Base-by-base conservation (phyloP, 2,113 vertebrate genomes). In the Panurus biarmicus region DNA sequence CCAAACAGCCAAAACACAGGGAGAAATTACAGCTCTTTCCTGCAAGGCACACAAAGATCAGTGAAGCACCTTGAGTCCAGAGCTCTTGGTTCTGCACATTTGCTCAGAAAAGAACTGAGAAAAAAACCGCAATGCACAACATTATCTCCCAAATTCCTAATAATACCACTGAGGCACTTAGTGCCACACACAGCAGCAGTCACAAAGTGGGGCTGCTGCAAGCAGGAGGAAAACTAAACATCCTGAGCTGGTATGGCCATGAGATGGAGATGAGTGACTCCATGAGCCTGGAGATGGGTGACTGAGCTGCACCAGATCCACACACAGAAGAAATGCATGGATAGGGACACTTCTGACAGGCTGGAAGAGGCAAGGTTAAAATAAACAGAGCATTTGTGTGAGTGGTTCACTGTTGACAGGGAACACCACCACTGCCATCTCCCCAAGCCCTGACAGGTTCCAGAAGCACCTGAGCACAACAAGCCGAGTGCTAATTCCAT, bases 111-210 rank as follows among this genome's bases (percentile, higher is more conserved):
- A 87, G 0, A 75, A 60, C 1, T 8, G 31, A 50, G 16, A 3
- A n/a, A 33, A 40, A 44, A n/a, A 8, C 10, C 10, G 16, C 6
- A 0, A 6, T 48, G 28, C 23, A 12, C 26, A 19, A 9, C 1
- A 28, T 25, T 36, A 29, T 53, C 73, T 60, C 36, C 50, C 73
- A 35, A 61, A 48, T 33, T 67, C 23, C 16, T 60, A 20, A 35
- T 19, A 42, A 61, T 2, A 11, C 7, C 1, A 2, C 60, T 61
- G 28, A 29, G 75, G 56, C 25, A 47, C 26, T 40, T 47, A 29
- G 38, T 83, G n/a, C n/a, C 35, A 26, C 19, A 6, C 9, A 36
- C 1, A 73, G 35, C 58, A 64, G 33, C 71, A 79, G 33, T 13
- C 51, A 58, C 47, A 74, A 57, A 17, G 5, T 3, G 14, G 35